Percentiles rank a stretch among this genome's conserved stretches.
Conservation (phyloP, 2,113 vertebrate genomes). For the Gadus macrocephalus region DNA sequence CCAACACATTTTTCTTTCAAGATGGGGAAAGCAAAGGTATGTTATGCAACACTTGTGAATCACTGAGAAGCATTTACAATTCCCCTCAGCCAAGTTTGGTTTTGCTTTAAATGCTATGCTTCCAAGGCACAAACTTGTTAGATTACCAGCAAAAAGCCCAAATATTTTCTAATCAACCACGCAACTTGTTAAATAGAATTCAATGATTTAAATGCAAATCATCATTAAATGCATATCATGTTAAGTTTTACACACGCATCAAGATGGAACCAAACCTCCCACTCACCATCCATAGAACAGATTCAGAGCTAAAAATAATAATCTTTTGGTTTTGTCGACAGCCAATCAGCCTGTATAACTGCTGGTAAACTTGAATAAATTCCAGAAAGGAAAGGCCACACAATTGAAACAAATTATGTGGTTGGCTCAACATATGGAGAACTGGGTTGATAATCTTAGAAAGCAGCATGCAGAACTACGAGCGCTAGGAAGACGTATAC, state of each 20-base stretch:
- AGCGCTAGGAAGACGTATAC: not conserved
- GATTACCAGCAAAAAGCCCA: not conserved
- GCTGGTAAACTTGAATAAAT: not conserved
- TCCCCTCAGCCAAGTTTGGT: not conserved
- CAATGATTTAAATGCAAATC: no score
- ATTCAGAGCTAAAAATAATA: constrained; percentile 1
- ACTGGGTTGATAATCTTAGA: not conserved
- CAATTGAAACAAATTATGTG: no score
- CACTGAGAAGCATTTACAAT: constrained; percentile 1
- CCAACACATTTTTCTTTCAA: constrained; percentile 25
- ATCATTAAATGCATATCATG: no score
- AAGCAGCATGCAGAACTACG: not conserved
- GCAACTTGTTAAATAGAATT: not conserved
- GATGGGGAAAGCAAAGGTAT: constrained; percentile 33
- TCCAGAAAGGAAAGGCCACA: not conserved
- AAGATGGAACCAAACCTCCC: not conserved
- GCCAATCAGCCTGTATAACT: not conserved
- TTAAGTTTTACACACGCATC: not conserved
- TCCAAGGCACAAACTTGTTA: constrained; percentile 5
- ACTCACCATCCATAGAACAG: constrained; percentile 12
- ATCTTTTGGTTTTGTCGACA: not conserved
- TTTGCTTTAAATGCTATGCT: not conserved
- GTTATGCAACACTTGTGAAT: constrained; percentile 30
- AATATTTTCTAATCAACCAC: not conserved
- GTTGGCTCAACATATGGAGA: not conserved